Evolutionary conservation across 2,113 vertebrate genomes (phyloP), one percentile per base, ranked within the genome.

Genomic region (Hemiprocne comata): DNA sequence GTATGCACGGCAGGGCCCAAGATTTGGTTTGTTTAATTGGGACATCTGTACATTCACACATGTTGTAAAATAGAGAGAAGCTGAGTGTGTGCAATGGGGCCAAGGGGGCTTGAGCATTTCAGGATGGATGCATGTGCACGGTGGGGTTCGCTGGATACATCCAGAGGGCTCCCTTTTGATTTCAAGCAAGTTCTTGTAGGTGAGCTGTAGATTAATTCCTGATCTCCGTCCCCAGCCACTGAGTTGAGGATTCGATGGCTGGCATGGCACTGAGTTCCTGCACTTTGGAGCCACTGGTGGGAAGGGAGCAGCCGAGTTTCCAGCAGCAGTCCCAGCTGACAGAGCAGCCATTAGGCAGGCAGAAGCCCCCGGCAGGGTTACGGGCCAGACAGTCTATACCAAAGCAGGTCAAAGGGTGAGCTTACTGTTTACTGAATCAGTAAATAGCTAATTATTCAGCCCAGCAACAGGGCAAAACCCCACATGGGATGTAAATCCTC

Each of bases 391-490:
- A 96, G 75, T 44, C 50, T 75, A 24, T 71, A 85, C 85, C 48
- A 55, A 38, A 72, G 84, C 51, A 88, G 95, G 96, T 83, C 83
- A 97, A 34, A 79, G 53, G 77, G 60, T 80, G 76, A 94, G 26
- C 65, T 85, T 83, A 78, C 73, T 91, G 87, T 94, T 93, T 88
- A 71, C 70, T 81, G 50, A 72, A 60, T 93, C 18, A 13, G 87
- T 90, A 92, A 94, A 91, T 67, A 94, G 69, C 84, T 90, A 96
- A 91, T 95, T 96, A 75, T 85, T 92, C 87, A 81, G 61, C 73
- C 75, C 38, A 11, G 78, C 90, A 75, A 94, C 92, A 70, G 84
- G 50, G 72, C 15, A 14, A 87, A 72, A n/a, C 62, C 54, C 69
- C 46, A 3, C 12, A 53, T 54, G 78, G 81, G 96, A 89, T 58